Evolutionary conservation across 2,888 invertebrate species (phyloP).

Genomic region (Lithosia quadra): DNA sequence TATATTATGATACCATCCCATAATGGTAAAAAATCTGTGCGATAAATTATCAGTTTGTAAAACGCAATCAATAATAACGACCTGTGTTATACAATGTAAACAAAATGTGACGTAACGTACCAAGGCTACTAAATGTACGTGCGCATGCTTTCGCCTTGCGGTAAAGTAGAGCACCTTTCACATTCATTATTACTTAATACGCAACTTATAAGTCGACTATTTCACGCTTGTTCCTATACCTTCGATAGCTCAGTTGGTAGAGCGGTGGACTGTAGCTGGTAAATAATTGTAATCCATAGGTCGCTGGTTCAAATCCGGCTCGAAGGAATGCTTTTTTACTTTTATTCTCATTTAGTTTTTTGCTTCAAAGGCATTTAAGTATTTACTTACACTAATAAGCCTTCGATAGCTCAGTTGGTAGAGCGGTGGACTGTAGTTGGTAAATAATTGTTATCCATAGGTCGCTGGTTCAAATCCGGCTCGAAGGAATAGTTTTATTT

Average conservation of each 20-base stretch:
- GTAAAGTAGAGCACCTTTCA: slow-evolving; percentile 56
- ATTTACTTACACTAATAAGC: slow-evolving; percentile 39
- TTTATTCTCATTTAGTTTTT: not conserved
- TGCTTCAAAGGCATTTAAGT: not conserved
- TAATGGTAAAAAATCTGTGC: not conserved
- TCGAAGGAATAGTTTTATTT: slow-evolving; percentile 76
- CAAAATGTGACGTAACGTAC: slow-evolving; percentile 18
- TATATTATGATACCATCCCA: not conserved
- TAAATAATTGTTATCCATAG: slow-evolving; percentile 79
- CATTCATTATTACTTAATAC: slow-evolving; percentile 39
- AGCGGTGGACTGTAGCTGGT: slow-evolving; percentile 85
- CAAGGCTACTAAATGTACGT: slow-evolving; percentile 20
- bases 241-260: slow-evolving; percentile 88
- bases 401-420: slow-evolving; percentile 88
- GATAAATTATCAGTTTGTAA: not conserved
- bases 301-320: slow-evolving; percentile 88
- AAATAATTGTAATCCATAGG: slow-evolving; percentile 81
- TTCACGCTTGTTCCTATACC: slow-evolving; percentile 49
- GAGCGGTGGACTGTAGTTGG: slow-evolving; percentile 85
- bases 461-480: slow-evolving; percentile 88
- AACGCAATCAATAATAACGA: not conserved
- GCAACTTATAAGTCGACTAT: slow-evolving; percentile 26
- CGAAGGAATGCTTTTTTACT: slow-evolving; percentile 17
- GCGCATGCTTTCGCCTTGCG: slow-evolving; percentile 24
- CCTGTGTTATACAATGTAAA: slow-evolving; percentile 15